Base-by-base conservation (phyloP, 2,113 vertebrate species). In the Rynchops niger region DNA sequence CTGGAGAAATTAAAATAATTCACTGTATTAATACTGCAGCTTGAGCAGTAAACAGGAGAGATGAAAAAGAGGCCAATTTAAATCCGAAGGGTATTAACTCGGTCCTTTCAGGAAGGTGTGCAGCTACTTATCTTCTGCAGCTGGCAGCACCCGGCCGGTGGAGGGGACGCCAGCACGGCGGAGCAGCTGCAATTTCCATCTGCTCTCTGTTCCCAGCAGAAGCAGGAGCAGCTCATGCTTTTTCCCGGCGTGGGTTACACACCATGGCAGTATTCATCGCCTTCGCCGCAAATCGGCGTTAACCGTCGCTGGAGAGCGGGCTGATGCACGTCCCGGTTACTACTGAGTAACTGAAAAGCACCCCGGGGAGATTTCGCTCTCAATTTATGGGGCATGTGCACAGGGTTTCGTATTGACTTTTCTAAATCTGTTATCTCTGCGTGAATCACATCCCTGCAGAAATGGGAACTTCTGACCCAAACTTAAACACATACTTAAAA, bases 1-100 rank as follows among this genome's bases (percentile, higher is more conserved):
- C 65, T 7, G 29, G 49, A 76, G 62, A 82, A 83, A 95, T 92
- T 42, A 74, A 91, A 93, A 62, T 73, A 65, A 88, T 69, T 55
- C 40, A 36, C 20, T 49, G 32, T 36, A 52, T 58, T 81, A 62
- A 73, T 67, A 69, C n/a, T 49, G 30, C 32, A n/a, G 32, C 34
- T 21, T 86, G 82, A 88, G 53, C 67, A 23, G 34, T 7, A 52
- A 80, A 42, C 20, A 47, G 67, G 52, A 58, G 42, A 61, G 62
- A 11, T 52, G 62, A 53, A 45, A 58, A 88, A 62, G 4, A 82
- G 82, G 43, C 15, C 16, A 6, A 7, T 40, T 49, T 55, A 43
- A 43, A 55, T 34, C 49, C 29, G 30, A 52, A 56, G 61, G 42
- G 23, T 59, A 26, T 93, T 85, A 67, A 63, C 49, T 67, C 27